These are phyloP conservation scores for Scaptomyza polygonia DNA, from an alignment of 2,888 invertebrate genomes.

Conservation along the genomic window DNA sequence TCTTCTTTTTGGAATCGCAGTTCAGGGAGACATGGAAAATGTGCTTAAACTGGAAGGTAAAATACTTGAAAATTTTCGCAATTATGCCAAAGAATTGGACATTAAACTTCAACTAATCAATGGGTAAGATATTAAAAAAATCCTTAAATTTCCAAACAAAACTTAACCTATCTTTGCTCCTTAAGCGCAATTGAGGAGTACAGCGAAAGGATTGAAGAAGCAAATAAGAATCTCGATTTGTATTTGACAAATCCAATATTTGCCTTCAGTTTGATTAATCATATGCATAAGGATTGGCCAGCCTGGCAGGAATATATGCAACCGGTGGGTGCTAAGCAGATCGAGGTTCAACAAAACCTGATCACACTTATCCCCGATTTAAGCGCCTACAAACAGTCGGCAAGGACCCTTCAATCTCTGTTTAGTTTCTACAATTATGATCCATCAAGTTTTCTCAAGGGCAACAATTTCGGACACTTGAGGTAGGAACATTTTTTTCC, in stretches of 20 bases:
- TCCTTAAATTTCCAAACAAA: neutral
- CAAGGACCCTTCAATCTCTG: constrained; percentile 13
- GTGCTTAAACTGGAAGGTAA: constrained; percentile 17
- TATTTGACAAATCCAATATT: constrained; percentile 49
- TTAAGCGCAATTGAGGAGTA: constrained; percentile 48
- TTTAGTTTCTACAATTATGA: constrained; percentile 37
- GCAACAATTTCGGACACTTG: neutral
- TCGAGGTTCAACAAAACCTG: constrained; percentile 22
- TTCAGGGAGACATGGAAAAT: neutral
- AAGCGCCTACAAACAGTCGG: neutral
- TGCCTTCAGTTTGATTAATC: constrained; percentile 42
- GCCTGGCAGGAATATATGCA: constrained; percentile 41
- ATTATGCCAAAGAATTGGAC: constrained; percentile 29
- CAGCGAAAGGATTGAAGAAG: constrained; percentile 6
- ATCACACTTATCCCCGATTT: constrained; percentile 16
- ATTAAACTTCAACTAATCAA: constrained; percentile 31
- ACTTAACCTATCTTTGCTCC: neutral
- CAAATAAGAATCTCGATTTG: constrained; percentile 21
- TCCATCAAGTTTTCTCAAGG: constrained; percentile 25
- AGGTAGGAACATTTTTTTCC: constrained; percentile 29
- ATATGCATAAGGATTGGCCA: constrained; percentile 59
- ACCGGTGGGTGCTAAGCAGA: constrained; percentile 12
- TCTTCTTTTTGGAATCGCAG: neutral
- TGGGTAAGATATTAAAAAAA: constrained; percentile 16
- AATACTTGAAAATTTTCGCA: constrained; percentile 17